These are phyloP conservation scores for Miichthys miiuy DNA, from an alignment of 2,797 vertebrate genomes.

Conservation along the genomic window DNA sequence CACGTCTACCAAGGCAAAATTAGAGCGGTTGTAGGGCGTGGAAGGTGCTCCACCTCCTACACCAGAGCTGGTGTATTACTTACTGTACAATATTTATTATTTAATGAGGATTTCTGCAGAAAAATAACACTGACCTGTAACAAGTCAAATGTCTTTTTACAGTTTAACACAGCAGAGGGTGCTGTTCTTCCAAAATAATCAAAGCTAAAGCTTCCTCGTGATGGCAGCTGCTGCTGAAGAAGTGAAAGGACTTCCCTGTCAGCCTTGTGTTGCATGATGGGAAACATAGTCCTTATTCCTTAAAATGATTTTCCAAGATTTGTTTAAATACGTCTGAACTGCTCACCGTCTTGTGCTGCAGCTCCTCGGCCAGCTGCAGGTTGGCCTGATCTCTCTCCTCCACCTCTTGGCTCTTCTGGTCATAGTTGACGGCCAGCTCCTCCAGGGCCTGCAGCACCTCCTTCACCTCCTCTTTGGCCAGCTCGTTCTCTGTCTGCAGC, in stretches of 20 bases:
- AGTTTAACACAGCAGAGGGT: too few relatives aligned
- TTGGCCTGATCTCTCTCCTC: conserved; percentile 90
- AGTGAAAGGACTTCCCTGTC: neutral
- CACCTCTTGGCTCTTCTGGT: conserved; percentile 98
- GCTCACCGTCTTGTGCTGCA: conserved; percentile 90
- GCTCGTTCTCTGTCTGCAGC: conserved; percentile 93
- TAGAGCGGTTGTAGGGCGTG: too few relatives aligned
- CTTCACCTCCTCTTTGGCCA: conserved; percentile 95
- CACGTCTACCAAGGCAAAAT: too few relatives aligned
- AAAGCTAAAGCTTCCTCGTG: neutral
- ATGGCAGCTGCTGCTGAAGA: neutral
- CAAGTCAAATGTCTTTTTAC: too few relatives aligned
- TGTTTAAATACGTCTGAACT: neutral
- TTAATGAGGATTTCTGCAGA: too few relatives aligned
- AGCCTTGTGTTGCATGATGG: neutral
- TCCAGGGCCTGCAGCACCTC: conserved; percentile 96
- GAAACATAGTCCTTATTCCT: neutral
- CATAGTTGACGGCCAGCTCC: conserved; percentile 97
- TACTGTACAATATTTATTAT: too few relatives aligned
- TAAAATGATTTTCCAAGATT: too few relatives aligned
- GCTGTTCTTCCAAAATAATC: too few relatives aligned
- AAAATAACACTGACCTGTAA: too few relatives aligned
- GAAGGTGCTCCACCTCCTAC: too few relatives aligned
- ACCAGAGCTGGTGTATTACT: too few relatives aligned
- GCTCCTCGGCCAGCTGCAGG: conserved; percentile 88